Conservation (phyloP, 2,888 invertebrate genomes). For the Camptogramma bilineatum region DNA sequence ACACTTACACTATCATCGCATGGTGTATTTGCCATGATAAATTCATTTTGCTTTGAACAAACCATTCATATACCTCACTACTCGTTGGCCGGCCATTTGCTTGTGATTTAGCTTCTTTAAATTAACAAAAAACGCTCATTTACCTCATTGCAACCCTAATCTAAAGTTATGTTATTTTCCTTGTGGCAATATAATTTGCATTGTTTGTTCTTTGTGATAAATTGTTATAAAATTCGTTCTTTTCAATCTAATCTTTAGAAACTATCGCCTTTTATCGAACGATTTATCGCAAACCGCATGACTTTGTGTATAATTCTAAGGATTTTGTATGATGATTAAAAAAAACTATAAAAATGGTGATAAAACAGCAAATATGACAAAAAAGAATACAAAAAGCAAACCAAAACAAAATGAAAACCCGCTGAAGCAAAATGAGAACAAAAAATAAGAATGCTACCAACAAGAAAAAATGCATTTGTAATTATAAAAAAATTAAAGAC, state of each 20-base stretch:
- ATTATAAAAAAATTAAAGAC: constrained; percentile 35
- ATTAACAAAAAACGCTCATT: constrained; percentile 2
- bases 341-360: constrained; percentile 32
- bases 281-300: constrained; percentile 28
- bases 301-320: constrained; percentile 27
- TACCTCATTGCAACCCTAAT: constrained; percentile 26
- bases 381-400: constrained; percentile 38
- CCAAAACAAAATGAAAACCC: constrained; percentile 34
- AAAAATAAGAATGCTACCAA: constrained; percentile 23
- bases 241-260: constrained; percentile 9
- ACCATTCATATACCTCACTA: not conserved
- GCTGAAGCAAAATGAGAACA: constrained; percentile 34
- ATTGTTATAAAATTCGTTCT: constrained; percentile 15
- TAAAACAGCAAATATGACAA: constrained; percentile 32
- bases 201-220: constrained; percentile 24
- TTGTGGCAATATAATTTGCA: constrained; percentile 11
- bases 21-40: not conserved
- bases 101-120: constrained; percentile 12
- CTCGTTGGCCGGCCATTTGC: constrained; percentile 12
- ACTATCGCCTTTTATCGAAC: constrained; percentile 18
- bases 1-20: not conserved
- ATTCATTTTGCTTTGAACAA: not conserved
- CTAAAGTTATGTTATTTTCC: constrained; percentile 19
- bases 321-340: constrained; percentile 17
- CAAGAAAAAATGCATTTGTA: constrained; percentile 8